A percentile compares a stretch with the other conserved stretches of the same genome.
Evolutionary conservation across 2,888 invertebrate genomes (phyloP).

Genomic region (Pristionchus fissidentatus): DNA sequence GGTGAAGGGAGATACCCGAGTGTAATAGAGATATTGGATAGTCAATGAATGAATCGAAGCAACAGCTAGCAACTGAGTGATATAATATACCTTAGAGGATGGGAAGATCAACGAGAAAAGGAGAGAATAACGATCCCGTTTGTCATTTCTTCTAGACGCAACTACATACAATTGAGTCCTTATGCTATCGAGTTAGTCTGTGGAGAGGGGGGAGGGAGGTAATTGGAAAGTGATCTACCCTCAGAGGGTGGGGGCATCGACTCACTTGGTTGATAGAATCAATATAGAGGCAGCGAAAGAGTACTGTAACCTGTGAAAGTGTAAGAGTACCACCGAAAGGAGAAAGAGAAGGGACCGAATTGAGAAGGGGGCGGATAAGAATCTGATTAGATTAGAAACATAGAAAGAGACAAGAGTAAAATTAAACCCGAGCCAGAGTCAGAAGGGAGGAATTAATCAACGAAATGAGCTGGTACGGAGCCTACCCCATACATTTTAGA

Average conservation of each 20-base stretch:
- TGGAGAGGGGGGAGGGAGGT: background rate
- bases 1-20: background rate
- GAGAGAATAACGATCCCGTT: background rate
- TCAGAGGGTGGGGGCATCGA: background rate
- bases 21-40: slow-evolving; percentile 3
- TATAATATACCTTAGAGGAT: slow-evolving; percentile 21
- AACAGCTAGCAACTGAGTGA: slow-evolving; percentile 8
- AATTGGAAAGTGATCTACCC: slow-evolving; percentile 27
- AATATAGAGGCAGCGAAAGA: background rate
- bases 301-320: slow-evolving; percentile 5
- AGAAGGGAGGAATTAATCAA: slow-evolving; percentile 9
- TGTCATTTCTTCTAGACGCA: background rate
- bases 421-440: background rate
- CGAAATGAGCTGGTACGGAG: slow-evolving; percentile 25
- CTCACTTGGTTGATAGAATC: background rate
- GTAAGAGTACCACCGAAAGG: slow-evolving; percentile 2
- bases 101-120: background rate
- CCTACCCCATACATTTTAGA: slow-evolving; percentile 40
- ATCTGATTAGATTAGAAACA: background rate
- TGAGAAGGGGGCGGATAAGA: background rate
- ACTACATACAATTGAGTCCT: background rate
- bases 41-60: background rate
- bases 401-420: slow-evolving; percentile 3
- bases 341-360: background rate
- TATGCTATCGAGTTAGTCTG: slow-evolving; percentile 5